A percentile compares a stretch with the other conserved stretches of the same genome.
Conservation (phyloP, 2,888 invertebrate species). For the Eledone cirrhosa region DNA sequence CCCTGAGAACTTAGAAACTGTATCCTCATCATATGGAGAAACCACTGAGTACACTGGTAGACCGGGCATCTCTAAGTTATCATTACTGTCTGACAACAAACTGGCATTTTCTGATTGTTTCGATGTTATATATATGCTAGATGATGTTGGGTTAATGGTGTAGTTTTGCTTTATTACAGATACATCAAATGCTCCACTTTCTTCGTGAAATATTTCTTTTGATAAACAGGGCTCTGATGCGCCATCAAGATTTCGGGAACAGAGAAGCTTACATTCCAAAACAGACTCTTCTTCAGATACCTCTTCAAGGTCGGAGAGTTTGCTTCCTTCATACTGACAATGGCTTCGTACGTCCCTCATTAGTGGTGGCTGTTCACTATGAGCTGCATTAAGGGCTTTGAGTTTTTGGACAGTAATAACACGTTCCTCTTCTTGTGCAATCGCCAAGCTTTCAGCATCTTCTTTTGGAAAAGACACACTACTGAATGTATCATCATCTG, state of each 20-base stretch:
- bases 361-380: background rate
- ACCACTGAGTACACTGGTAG: too few species aligned
- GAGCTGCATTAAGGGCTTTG: background rate
- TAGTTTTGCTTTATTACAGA: conserved; percentile 31
- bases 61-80: too few species aligned
- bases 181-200: conserved; percentile 7
- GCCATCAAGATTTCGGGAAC: conserved; percentile 77
- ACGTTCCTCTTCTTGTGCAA: background rate
- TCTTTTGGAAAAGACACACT: conserved; percentile 53
- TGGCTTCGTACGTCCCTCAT: background rate
- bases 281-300: background rate
- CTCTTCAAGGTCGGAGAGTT: background rate
- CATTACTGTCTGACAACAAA: too few species aligned
- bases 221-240: conserved; percentile 89
- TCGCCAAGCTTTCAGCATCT: conserved; percentile 35
- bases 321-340: background rate
- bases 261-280: conserved; percentile 31
- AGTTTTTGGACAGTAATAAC: background rate
- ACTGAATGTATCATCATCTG: conserved; percentile 60
- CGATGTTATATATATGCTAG: conserved; percentile 28
- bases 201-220: conserved; percentile 42
- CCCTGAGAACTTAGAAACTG: too few species aligned
- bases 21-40: too few species aligned
- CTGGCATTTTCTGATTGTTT: conserved; percentile 9
- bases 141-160: background rate